Evolutionary conservation across 2,113 vertebrate species (phyloP).

Genomic region (Callipepla squamata): DNA sequence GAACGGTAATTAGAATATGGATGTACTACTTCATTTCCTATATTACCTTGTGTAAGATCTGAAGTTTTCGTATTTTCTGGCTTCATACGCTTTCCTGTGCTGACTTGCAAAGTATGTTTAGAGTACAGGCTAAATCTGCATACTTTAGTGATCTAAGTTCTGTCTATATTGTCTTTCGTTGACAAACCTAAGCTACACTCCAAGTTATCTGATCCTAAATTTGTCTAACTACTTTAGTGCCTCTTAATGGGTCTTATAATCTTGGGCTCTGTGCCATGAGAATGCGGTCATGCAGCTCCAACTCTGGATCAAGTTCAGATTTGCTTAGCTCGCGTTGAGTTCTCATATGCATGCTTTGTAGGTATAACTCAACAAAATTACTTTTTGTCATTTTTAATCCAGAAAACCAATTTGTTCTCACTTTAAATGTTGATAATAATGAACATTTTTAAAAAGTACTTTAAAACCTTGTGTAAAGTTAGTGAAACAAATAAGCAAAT

Average conservation of each 20-base stretch:
- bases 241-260: constrained; percentile 59
- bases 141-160: not conserved
- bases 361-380: not conserved
- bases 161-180: not conserved
- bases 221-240: constrained; percentile 55
- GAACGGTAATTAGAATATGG: not conserved
- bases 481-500: not conserved
- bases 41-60: not conserved
- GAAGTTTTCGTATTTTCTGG: not conserved
- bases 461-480: not conserved
- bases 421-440: not conserved
- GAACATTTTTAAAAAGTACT: not conserved
- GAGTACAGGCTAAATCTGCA: not conserved
- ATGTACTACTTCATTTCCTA: not conserved
- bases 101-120: not conserved
- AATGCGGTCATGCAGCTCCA: constrained; percentile 66
- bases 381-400: not conserved
- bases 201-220: constrained; percentile 52
- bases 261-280: constrained; percentile 49
- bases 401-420: not conserved
- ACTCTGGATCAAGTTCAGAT: constrained; percentile 55
- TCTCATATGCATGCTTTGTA: not conserved
- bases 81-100: not conserved
- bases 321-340: constrained; percentile 3
- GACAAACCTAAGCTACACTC: constrained; percentile 20